phyloP scores from a whole-genome alignment of 2,113 vertebrate species.

The Chascanopsetta lugubris region DNA sequence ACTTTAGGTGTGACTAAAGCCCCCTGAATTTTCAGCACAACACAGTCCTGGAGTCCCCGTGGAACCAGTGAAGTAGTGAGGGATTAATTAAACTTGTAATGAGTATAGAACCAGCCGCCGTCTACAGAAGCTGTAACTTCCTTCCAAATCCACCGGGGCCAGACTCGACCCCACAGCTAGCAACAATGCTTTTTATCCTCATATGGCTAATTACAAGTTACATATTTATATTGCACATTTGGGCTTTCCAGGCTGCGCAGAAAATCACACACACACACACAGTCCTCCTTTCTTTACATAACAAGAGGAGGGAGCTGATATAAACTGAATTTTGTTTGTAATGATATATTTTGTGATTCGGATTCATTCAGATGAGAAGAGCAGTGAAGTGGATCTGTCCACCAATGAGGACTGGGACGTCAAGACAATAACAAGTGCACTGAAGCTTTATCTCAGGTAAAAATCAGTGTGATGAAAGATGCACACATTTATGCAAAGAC shows the following conservation, averaged over 20 bases:
- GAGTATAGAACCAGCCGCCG: constrained; percentile 61
- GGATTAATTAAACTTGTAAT: constrained; percentile 78
- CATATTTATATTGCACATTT: constrained; percentile 69
- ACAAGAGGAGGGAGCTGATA: not conserved
- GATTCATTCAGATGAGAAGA: constrained; percentile 85
- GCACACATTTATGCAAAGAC: too few species aligned
- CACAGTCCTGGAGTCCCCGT: constrained; percentile 52
- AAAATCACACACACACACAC: not conserved
- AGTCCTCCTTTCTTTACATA: not conserved
- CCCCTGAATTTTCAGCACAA: constrained; percentile 53
- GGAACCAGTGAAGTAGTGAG: constrained; percentile 65
- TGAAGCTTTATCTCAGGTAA: constrained; percentile 96
- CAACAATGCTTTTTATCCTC: constrained; percentile 65
- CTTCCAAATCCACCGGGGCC: constrained; percentile 56
- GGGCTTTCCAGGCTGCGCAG: constrained; percentile 25
- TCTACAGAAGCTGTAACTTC: constrained; percentile 58
- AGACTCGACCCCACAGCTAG: constrained; percentile 39
- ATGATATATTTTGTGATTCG: constrained; percentile 24
- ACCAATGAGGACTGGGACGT: constrained; percentile 91
- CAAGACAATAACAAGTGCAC: constrained; percentile 94
- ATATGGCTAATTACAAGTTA: constrained; percentile 65
- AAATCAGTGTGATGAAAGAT: constrained; percentile 14
- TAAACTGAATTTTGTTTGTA: not conserved
- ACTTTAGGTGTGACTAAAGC: constrained; percentile 59
- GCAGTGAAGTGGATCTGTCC: constrained; percentile 88